Evolutionary conservation across 2,888 invertebrate genomes (phyloP).

Genomic region (Metacarcinus magister): DNA sequence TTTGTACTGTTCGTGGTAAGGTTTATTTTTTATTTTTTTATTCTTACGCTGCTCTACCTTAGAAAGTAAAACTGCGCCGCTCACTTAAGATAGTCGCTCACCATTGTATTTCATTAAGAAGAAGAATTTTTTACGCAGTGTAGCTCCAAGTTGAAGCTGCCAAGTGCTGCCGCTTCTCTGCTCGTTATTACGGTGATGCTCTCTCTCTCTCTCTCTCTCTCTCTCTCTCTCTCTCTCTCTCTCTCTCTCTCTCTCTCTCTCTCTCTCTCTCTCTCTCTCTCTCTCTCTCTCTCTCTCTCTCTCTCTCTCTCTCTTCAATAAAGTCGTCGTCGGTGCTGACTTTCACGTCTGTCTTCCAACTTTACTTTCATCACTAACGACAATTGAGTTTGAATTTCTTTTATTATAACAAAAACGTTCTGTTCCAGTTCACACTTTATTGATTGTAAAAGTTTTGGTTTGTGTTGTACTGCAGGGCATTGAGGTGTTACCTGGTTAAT

Average conservation of each 20-base stretch:
- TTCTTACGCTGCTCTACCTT: neutral
- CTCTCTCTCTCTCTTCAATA: neutral
- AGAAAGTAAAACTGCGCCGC: neutral
- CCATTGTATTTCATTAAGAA: neutral
- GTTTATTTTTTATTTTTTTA: neutral
- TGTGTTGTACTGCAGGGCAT: neutral
- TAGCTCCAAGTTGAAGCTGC: neutral
- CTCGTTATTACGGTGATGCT: neutral
- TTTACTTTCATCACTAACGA: neutral
- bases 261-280: slow-evolving; percentile 15
- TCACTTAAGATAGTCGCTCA: neutral
- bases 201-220: neutral
- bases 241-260: neutral
- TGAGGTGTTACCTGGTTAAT: neutral
- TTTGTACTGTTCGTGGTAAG: neutral
- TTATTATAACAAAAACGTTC: neutral
- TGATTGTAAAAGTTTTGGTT: neutral
- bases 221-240: slow-evolving; percentile 39
- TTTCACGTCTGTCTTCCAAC: neutral
- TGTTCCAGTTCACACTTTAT: neutral
- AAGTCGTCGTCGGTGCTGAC: neutral
- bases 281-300: slow-evolving; percentile 2
- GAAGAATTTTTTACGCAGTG: neutral
- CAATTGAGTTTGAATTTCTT: neutral
- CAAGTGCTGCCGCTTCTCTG: neutral